Percentiles rank a stretch among this genome's conserved stretches.
These are phyloP conservation scores for Dolomedes plantarius DNA, from an alignment of 2,888 invertebrate genomes.

Conservation along the genomic window DNA sequence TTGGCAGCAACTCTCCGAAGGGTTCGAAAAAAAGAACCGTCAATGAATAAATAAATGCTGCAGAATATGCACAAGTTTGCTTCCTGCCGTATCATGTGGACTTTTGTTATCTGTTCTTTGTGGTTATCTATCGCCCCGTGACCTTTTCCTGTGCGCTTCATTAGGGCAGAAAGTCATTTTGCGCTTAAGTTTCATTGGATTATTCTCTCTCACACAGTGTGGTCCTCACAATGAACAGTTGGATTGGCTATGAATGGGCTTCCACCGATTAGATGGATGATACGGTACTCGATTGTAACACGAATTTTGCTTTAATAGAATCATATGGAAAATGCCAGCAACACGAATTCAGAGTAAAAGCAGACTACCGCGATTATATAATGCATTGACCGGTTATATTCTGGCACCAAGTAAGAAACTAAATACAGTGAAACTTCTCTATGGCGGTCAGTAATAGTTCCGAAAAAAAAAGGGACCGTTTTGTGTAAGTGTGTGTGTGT, in stretches of 20 bases:
- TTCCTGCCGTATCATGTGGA: constrained; percentile 17
- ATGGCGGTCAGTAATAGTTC: too few relatives aligned
- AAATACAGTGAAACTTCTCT: too few relatives aligned
- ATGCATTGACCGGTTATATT: too few relatives aligned
- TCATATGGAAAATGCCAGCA: too few relatives aligned
- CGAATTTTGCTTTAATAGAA: too few relatives aligned
- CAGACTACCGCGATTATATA: too few relatives aligned
- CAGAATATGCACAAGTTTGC: background rate
- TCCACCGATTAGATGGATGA: background rate
- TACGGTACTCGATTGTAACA: too few relatives aligned
- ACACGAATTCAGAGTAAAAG: too few relatives aligned
- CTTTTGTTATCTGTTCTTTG: constrained; percentile 22
- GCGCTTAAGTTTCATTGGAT: background rate
- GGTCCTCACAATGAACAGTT: background rate
- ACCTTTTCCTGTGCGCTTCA: constrained; percentile 19
- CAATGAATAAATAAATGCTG: background rate
- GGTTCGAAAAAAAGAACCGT: background rate
- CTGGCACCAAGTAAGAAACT: too few relatives aligned
- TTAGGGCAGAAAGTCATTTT: constrained; percentile 8
- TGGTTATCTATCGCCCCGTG: constrained; percentile 8
- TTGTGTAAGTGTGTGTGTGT: too few relatives aligned
- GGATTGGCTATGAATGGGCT: background rate
- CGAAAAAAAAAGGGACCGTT: too few relatives aligned
- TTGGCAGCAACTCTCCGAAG: background rate
- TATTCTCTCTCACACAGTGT: background rate